These are phyloP conservation scores for Sphenopsis melanotis DNA, from an alignment of 2,797 vertebrate species.

Conservation along the genomic window DNA sequence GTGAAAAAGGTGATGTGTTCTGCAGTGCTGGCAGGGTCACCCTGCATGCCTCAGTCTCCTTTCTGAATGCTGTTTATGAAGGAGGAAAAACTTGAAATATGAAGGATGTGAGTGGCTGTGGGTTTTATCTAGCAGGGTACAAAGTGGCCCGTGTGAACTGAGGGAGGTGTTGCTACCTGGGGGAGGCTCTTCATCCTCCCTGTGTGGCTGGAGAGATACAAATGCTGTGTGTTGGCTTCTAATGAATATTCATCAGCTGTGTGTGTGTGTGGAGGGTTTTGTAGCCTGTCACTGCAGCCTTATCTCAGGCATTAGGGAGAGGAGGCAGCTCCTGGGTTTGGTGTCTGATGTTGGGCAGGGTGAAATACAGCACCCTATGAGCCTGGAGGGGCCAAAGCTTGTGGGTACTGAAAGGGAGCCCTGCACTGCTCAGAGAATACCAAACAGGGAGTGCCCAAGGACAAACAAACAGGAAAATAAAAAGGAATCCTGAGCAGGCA, in stretches of 20 bases:
- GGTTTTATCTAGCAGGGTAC: neutral
- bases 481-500: slow-evolving; percentile 43
- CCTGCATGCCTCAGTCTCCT: neutral
- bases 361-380: neutral
- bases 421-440: neutral
- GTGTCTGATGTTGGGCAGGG: neutral
- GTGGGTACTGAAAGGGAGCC: neutral
- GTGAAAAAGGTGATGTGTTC: neutral
- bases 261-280: neutral
- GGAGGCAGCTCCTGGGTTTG: neutral
- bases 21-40: neutral
- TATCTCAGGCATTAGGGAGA: neutral
- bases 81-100: slow-evolving; percentile 27
- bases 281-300: neutral
- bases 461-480: slow-evolving; percentile 17
- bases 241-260: slow-evolving; percentile 28
- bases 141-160: slow-evolving; percentile 3
- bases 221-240: neutral
- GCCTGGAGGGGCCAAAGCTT: neutral
- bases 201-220: neutral
- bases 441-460: slow-evolving; percentile 42
- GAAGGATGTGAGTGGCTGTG: neutral
- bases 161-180: slow-evolving; percentile 6
- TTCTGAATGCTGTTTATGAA: neutral
- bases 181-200: slow-evolving; percentile 23